Base-by-base conservation (phyloP, 2,888 invertebrate species). In the Scaeva pyrastri region DNA sequence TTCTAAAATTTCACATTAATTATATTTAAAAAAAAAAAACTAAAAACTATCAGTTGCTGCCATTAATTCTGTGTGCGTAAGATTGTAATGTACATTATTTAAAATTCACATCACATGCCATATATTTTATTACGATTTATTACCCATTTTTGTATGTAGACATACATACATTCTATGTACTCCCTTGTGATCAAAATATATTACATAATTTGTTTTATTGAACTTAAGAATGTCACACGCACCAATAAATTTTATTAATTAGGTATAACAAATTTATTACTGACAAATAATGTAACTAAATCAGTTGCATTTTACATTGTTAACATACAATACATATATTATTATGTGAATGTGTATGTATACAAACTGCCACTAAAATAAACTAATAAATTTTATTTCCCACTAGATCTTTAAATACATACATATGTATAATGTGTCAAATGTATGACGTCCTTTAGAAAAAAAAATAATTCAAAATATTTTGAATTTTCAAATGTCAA, bases 111-210 rank as follows among this genome's bases (percentile, higher is more conserved):
- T n/a, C n/a, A n/a, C 23, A 43, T n/a, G 41, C n/a, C 21, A 43
- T 62, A 23, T 21, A 62, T 62, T 43, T n/a, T 7, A 62, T 39
- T n/a, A 43, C n/a, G 43, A 62, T 62, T 41, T 62, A 62, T 62
- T 62, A 16, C 23, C n/a, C 26, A 52, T 26, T n/a, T n/a, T n/a
- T n/a, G n/a, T n/a, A n/a, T n/a, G n/a, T n/a, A n/a, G n/a, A n/a
- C n/a, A n/a, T n/a, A n/a, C n/a, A n/a, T n/a, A n/a, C n/a, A n/a
- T n/a, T n/a, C n/a, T n/a, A n/a, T n/a, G 14, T 23, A 4, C 39
- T 41, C 23, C 10, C n/a, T 41, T 62, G 23, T 7, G 16, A 48
- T 45, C 16, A 48, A 31, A 66, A 31, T 8, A 31, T 31, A 31
- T 31, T 31, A 31, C 31, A 31, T 48, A 48, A 66, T 66, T 48